A percentile compares a stretch with the other conserved stretches of the same genome.
Evolutionary conservation across 2,888 invertebrate genomes (phyloP).

Genomic region (Andrena minutula): DNA sequence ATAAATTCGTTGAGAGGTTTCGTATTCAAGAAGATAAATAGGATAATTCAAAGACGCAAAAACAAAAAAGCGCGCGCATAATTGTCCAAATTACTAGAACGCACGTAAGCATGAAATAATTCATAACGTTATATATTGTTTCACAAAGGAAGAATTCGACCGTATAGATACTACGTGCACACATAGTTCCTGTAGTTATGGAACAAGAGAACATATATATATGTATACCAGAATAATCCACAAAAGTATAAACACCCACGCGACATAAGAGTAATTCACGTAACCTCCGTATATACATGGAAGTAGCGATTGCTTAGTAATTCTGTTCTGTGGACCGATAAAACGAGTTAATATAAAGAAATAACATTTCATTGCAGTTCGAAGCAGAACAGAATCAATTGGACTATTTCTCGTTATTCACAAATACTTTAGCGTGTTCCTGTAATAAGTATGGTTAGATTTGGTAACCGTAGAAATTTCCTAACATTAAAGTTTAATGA

Average conservation of each 20-base stretch:
- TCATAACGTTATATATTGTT: background rate
- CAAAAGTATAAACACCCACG: slow-evolving; percentile 21
- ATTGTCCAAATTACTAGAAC: background rate
- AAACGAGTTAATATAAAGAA: background rate
- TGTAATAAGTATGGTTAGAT: background rate
- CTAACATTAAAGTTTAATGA: background rate
- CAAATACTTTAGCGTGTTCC: background rate
- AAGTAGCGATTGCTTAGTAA: slow-evolving; percentile 4
- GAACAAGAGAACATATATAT: background rate
- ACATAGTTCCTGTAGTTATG: background rate
- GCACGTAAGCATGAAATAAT: background rate
- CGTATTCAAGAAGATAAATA: background rate
- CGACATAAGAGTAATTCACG: slow-evolving; percentile 12
- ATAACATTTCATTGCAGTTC: background rate
- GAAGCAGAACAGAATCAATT: background rate
- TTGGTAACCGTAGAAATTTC: background rate
- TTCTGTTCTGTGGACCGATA: background rate
- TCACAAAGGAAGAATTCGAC: slow-evolving; percentile 10
- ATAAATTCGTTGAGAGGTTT: background rate
- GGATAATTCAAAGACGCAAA: background rate
- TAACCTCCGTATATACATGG: background rate
- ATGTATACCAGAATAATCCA: slow-evolving; percentile 19
- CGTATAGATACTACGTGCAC: background rate
- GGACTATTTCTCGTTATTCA: background rate
- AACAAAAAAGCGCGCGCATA: background rate